A percentile compares a stretch with the other conserved stretches of the same genome.
Evolutionary conservation across 1,140 invertebrate species (phyloP).

Genomic region (Habropoda laboriosa): DNA sequence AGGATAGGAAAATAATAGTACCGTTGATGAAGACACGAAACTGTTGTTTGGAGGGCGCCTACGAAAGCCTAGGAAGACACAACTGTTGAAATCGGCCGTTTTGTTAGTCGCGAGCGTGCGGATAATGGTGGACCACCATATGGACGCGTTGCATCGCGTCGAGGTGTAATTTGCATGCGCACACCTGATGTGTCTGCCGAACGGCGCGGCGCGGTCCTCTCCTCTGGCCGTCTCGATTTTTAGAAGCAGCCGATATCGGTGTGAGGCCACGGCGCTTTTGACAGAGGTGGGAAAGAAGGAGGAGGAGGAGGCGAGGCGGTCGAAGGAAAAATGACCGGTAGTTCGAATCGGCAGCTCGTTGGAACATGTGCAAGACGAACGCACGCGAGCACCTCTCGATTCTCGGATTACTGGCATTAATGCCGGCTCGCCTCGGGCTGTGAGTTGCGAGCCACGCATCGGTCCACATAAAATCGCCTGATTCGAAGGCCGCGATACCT

Average conservation of each 20-base stretch:
- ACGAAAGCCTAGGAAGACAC: constrained; percentile 14
- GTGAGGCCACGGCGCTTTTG: not conserved
- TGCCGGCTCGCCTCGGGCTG: constrained; percentile 48
- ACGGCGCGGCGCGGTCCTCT: constrained; percentile 24
- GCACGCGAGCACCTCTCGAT: constrained; percentile 60
- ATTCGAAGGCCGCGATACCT: constrained; percentile 24
- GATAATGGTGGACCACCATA: constrained; percentile 75
- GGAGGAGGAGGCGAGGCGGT: not conserved
- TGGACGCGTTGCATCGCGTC: constrained; percentile 65
- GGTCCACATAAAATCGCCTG: constrained; percentile 40
- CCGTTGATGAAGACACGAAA: constrained; percentile 57
- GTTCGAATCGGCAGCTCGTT: constrained; percentile 65
- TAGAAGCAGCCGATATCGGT: constrained; percentile 10
- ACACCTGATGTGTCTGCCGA: constrained; percentile 64
- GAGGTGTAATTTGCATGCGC: constrained; percentile 74
- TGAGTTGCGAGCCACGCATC: constrained; percentile 44
- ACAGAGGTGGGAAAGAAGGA: not conserved
- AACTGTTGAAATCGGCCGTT: not conserved
- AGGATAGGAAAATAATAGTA: not conserved
- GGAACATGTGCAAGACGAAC: constrained; percentile 65
- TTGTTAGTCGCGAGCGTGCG: constrained; percentile 62
- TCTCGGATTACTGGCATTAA: constrained; percentile 70
- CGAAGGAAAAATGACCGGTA: constrained; percentile 45
- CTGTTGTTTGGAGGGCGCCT: constrained; percentile 22
- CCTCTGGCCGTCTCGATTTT: constrained; percentile 39